Base-by-base conservation (phyloP, 2,888 invertebrate genomes). In the Clusia tigrina region DNA sequence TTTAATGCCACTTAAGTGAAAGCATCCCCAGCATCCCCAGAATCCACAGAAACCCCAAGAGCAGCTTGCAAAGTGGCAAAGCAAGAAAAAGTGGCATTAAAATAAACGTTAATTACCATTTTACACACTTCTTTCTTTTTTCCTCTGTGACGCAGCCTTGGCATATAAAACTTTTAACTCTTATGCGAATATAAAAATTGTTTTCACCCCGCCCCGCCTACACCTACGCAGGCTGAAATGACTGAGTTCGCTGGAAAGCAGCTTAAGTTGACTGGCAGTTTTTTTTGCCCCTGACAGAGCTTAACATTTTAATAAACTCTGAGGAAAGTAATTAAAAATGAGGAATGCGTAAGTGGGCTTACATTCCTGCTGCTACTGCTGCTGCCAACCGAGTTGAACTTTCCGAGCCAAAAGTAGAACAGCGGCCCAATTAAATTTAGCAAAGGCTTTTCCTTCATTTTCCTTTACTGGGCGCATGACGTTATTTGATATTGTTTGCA, bases 21-120 rank as follows among this genome's bases (percentile, higher is more conserved):
- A 52, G 17, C 12, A 5, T 22, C 42, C 6, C 46, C 48, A 22
- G 22, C 54, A 37, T 15, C 15, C 9, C 48, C 26, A 37, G n/a
- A n/a, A n/a, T n/a, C n/a, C n/a, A n/a, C n/a, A n/a, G n/a, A n/a
- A n/a, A n/a, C 32, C 32, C 32, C 22, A 23, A 17, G 10, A 15
- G 6, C 2, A 18, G 26, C 37, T 46, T 53, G 32, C 38, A 51
- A 63, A 32, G 17, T 32, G 32, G 38, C 53, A 38, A 26, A 20
- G 32, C 26, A 48, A 54, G 56, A 56, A 46, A 52, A 60, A 60
- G 58, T 62, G 57, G 63, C 67, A 65, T 65, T 65, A 67, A 63
- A 59, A 60, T 25, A 61, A 62, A 67, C 63, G 65, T 64, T 67
- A 67, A 67, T 67, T 67, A 67, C 67, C 61, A 62, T 65, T 67